phyloP scores from a whole-genome alignment of 2,113 vertebrate genomes.

The Perca schrenkii region DNA sequence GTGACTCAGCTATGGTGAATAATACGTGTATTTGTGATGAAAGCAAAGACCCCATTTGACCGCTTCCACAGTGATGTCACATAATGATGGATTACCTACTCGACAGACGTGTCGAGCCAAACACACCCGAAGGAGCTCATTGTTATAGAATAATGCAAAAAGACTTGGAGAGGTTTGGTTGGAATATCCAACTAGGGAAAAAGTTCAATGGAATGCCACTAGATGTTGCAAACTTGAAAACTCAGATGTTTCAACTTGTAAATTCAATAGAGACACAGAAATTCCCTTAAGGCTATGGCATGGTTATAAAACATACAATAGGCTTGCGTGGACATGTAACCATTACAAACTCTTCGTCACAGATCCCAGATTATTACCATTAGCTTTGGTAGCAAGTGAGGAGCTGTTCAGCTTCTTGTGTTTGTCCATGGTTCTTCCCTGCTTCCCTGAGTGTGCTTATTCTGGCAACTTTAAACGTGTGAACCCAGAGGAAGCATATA shows the following conservation, averaged over 20 bases:
- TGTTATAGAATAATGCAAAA: conserved; percentile 12
- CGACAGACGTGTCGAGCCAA: not conserved
- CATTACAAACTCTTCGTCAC: not conserved
- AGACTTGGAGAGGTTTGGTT: not conserved
- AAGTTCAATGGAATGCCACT: not conserved
- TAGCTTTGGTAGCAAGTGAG: not conserved
- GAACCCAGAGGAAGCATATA: not conserved
- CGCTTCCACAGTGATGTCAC: conserved; percentile 28
- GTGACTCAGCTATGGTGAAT: conserved; percentile 40
- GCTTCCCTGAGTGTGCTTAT: too few relatives aligned
- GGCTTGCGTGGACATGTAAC: conserved; percentile 12
- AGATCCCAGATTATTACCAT: not conserved
- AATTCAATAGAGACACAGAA: not conserved
- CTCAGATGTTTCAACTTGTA: conserved; percentile 31
- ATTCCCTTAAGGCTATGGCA: conserved; percentile 7
- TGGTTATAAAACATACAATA: not conserved
- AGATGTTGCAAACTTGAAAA: conserved; percentile 6
- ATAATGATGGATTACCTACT: conserved; percentile 22
- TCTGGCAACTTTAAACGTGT: not conserved
- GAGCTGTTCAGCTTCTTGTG: not conserved
- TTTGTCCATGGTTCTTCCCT: not conserved
- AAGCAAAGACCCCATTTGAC: conserved; percentile 1
- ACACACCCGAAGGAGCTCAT: conserved; percentile 16
- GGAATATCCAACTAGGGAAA: not conserved
- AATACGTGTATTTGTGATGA: conserved; percentile 37